These are phyloP conservation scores for Caenorhabditis drosophilae DNA, from an alignment of 2,888 invertebrate species.

Conservation along the genomic window DNA sequence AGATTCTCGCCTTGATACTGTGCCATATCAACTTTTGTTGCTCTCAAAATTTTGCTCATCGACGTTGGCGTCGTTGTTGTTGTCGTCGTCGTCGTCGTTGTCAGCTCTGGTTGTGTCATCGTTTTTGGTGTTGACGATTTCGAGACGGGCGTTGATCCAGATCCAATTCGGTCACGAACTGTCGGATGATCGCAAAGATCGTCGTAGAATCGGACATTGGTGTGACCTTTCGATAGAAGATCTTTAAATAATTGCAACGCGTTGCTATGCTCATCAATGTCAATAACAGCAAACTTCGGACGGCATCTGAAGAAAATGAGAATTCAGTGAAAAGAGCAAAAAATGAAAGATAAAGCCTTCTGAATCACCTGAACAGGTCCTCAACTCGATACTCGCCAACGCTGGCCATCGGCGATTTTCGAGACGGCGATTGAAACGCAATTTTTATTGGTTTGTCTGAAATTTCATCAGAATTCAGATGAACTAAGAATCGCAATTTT, in stretches of 20 bases:
- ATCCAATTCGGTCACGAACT: constrained; percentile 1
- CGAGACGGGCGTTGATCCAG: too few species aligned
- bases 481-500: too few species aligned
- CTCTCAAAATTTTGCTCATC: not conserved
- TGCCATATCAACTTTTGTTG: not conserved
- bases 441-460: too few species aligned
- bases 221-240: constrained; percentile 9
- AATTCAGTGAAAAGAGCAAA: not conserved
- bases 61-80: not conserved
- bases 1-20: not conserved
- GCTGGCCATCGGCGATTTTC: not conserved
- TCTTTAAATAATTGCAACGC: constrained; percentile 12
- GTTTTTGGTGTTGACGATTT: not conserved
- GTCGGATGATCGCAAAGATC: constrained; percentile 9
- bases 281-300: constrained; percentile 25
- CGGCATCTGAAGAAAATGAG: constrained; percentile 10
- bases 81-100: not conserved
- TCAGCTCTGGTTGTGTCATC: not conserved
- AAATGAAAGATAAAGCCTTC: not conserved
- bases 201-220: constrained; percentile 7
- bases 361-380: constrained; percentile 14
- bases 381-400: constrained; percentile 17
- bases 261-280: constrained; percentile 10
- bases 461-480: too few species aligned
- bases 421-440: too few species aligned